Base-by-base conservation (phyloP, 2,888 invertebrate genomes). In the Drosophila demipolita region DNA sequence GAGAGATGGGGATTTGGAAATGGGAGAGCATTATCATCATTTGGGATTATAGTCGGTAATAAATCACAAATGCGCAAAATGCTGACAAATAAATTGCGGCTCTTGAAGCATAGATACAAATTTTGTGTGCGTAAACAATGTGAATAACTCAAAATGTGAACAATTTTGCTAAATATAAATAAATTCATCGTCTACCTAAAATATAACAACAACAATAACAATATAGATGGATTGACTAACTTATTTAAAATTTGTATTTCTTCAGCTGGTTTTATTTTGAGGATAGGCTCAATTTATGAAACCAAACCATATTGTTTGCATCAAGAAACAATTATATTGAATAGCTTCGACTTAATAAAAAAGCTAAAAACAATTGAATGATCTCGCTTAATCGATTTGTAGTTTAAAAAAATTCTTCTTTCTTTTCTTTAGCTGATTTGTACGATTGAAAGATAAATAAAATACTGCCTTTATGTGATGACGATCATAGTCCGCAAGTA, bases 71-170 rank as follows among this genome's bases (percentile, higher is more conserved):
- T 58, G 45, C 26, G 42, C 38, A 54, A 54, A 59, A 49, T 59
- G 52, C 64, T 52, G 71, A 71, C 65, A 73, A 71, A 60, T 55
- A 65, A 73, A 52, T 71, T 45, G 60, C 42, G 29, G 32, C 33
- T 53, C 45, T 35, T 50, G 23, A 40, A 33, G 17, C 26, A 17
- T 38, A 23, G 32, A 48, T 33, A 54, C 42, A 52, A 26, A 20
- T 36, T 53, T 42, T 40, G 5, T 63, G 29, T 20, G 23, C 17
- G 42, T 65, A 66, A 66, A 63, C 53, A 64, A 49, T 20, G n/a
- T 29, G 23, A 36, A 35, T 3, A 52, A n/a, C 11, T 26, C 9
- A n/a, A 58, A 20, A n/a, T 33, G 20, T 33, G 33, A 15, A 35
- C 1, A 35, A 15, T 50, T 3, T 49, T 11, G 15, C 8, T 8